Evolutionary conservation across 92 coral and sea anemone species (phyloP), one percentile per base, ranked within the genome.

Genomic region (Anthopleura xanthogrammica): DNA sequence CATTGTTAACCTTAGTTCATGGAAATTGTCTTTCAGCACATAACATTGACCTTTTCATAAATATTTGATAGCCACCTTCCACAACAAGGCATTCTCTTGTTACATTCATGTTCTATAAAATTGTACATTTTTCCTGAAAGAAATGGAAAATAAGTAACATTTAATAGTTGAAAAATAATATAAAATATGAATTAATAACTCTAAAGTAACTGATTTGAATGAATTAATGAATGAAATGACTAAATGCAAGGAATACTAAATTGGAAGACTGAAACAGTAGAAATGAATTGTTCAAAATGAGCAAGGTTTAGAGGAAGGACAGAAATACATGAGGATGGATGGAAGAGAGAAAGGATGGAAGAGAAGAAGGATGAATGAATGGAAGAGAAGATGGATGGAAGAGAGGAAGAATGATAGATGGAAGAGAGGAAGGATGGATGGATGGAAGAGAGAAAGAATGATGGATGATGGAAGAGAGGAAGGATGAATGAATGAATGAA

Each of bases 101-200:
- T 57, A 4, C 64, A 57, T 16, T 19, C 20, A 57, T 16, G 4
- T 57, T 22, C 85, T 88, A 88, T 16, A 88, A 52, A 82, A 88
- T 88, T 19, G 60, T 60, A 62, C 91, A 88, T 76, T 83, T 83
- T 23, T 87, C 87, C 91, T 88, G 73, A 68, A 83, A 58, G 64
- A 16, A 57, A 57, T 16, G 3, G 64, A 72, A 46, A 46, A 46
- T 46, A 46, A 46, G 50, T 46, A 46, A 46, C 0, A 46, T 46
- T 46, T 46, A 5, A 46, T 46, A 46, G 50, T 46, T 46, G 50
- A 46, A 46, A 46, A 46, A 43, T 5, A 46, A 46, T 5, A 46
- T 46, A 9, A 46, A 46, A 46, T 46, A 29, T 29, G 36, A 29
- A 29, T 29, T 0, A 29, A 29, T 29, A 29, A 29, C 50, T 46